Evolutionary conservation across 1,140 invertebrate genomes (phyloP).

Genomic region (Pseudomyrmex cubaensis): DNA sequence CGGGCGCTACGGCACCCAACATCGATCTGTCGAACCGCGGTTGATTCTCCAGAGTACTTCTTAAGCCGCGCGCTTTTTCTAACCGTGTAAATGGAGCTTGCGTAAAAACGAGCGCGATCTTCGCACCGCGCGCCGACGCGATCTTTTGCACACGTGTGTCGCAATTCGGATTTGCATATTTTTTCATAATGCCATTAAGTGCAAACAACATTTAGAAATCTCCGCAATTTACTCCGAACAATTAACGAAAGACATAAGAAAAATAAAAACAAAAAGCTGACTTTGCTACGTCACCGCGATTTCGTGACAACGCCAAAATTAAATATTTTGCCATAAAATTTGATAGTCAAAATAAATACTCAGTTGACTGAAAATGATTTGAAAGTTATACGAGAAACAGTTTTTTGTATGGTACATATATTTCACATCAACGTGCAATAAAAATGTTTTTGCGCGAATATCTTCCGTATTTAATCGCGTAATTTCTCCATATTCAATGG

Average conservation of each 20-base stretch:
- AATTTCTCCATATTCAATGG: background rate
- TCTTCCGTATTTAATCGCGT: background rate
- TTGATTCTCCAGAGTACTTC: constrained; percentile 1
- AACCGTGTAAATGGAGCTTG: constrained; percentile 26
- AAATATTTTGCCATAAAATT: background rate
- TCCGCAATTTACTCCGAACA: background rate
- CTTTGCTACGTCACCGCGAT: background rate
- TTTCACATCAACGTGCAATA: too few species aligned
- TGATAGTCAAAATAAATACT: too few species aligned
- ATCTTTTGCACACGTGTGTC: background rate
- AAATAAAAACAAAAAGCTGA: constrained; percentile 9
- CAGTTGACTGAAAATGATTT: too few species aligned
- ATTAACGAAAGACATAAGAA: background rate
- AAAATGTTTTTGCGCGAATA: too few species aligned
- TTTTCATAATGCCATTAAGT: constrained; percentile 45
- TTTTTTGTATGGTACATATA: too few species aligned
- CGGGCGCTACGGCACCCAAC: background rate
- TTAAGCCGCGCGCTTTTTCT: constrained; percentile 14
- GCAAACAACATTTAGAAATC: background rate
- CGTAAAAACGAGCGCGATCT: constrained; percentile 28
- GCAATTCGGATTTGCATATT: constrained; percentile 35
- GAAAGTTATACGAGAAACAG: too few species aligned
- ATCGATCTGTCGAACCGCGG: constrained; percentile 17
- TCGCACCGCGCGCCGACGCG: constrained; percentile 24
- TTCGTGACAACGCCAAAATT: background rate